Evolutionary conservation across 1,140 invertebrate genomes (phyloP).

Genomic region (Cephus cinctus): DNA sequence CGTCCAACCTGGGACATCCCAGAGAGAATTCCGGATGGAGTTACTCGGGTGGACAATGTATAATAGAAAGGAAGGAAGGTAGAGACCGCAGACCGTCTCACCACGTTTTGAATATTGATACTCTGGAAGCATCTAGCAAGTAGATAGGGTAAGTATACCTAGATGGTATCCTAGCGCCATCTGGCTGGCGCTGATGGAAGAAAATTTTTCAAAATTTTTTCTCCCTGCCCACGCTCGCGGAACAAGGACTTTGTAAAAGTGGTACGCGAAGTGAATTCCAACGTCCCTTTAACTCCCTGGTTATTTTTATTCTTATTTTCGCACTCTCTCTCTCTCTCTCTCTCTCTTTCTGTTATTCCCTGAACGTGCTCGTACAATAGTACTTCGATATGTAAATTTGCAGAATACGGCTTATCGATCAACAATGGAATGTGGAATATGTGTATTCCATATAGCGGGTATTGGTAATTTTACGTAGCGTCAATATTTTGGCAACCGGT

Average conservation of each 20-base stretch:
- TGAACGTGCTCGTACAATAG: too few species aligned
- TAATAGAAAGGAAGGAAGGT: too few species aligned
- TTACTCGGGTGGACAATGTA: slow-evolving; percentile 32
- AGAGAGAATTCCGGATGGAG: slow-evolving; percentile 12
- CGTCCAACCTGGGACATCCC: background rate
- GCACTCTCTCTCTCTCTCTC: background rate
- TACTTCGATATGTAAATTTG: too few species aligned
- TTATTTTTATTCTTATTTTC: background rate
- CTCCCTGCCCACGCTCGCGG: slow-evolving; percentile 13
- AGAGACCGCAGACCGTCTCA: too few species aligned
- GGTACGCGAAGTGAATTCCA: slow-evolving; percentile 36
- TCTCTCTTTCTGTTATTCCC: background rate
- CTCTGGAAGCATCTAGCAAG: slow-evolving; percentile 26
- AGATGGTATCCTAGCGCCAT: background rate
- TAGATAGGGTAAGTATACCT: background rate
- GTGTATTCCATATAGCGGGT: too few species aligned
- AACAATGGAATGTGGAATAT: too few species aligned
- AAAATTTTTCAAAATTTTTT: slow-evolving; percentile 33
- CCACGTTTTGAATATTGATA: slow-evolving; percentile 34
- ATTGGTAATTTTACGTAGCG: too few species aligned
- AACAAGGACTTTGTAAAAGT: slow-evolving; percentile 32
- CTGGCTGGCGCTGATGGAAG: slow-evolving; percentile 21
- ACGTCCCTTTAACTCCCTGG: slow-evolving; percentile 16
- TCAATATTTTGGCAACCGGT: too few species aligned
- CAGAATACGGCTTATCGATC: too few species aligned